Evolutionary conservation across 2,888 invertebrate genomes (phyloP).

Genomic region (Caenorhabditis japonica): DNA sequence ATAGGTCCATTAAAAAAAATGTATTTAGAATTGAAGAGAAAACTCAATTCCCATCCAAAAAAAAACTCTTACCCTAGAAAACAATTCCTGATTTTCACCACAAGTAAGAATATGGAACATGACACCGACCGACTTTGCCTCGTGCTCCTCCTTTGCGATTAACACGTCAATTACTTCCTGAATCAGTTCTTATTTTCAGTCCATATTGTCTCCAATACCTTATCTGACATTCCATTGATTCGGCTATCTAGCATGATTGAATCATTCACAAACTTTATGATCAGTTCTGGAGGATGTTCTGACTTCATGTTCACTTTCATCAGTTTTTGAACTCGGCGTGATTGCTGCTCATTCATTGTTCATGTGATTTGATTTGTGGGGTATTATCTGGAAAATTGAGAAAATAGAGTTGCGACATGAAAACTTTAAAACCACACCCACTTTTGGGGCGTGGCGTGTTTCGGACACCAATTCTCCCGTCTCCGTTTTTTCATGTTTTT

Average conservation of each 20-base stretch:
- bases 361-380: no score
- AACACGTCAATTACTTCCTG: conserved; percentile 54
- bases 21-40: no score
- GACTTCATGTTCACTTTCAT: conserved; percentile 44
- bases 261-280: conserved; percentile 27
- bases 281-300: conserved; percentile 35
- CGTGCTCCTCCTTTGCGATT: conserved; percentile 42
- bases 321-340: conserved; percentile 28
- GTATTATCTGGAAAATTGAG: no score
- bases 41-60: no score
- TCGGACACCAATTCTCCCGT: no score
- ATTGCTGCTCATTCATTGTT: conserved; percentile 39
- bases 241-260: conserved; percentile 36
- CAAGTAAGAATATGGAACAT: conserved; percentile 41
- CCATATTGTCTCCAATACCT: conserved; percentile 20
- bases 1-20: no score
- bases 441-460: no score
- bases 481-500: no score
- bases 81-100: conserved; percentile 26
- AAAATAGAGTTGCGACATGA: no score
- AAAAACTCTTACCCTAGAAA: conserved; percentile 12
- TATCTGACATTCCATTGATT: conserved; percentile 48
- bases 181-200: neutral
- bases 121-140: conserved; percentile 25
- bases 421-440: no score